Conservation (phyloP, 2,888 invertebrate genomes). For the Ctenicera cuprea region DNA sequence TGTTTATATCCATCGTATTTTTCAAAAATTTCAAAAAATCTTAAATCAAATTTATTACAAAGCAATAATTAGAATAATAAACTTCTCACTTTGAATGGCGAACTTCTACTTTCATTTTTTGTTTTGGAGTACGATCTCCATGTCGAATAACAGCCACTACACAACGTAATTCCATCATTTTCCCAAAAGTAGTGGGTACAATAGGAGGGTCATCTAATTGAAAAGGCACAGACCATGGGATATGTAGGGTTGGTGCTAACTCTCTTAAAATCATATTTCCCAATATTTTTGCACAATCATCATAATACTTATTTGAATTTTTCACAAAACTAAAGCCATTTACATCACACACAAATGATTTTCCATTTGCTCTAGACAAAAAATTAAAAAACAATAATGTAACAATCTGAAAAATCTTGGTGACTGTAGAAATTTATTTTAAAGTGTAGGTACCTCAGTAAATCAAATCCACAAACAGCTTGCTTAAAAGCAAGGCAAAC, state of each 20-base stretch:
- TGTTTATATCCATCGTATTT: conserved; percentile 97
- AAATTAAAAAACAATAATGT: conserved; percentile 30
- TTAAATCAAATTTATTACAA: conserved; percentile 68
- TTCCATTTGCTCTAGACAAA: conserved; percentile 91
- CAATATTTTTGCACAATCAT: conserved; percentile 98
- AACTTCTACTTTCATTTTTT: conserved; percentile 99
- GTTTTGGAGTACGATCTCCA: conserved; percentile 99
- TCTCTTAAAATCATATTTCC: conserved; percentile 98
- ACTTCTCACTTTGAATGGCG: conserved; percentile 89
- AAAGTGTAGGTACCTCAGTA: conserved; percentile 81
- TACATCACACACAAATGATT: conserved; percentile 99
- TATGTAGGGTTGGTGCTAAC: conserved; percentile 95
- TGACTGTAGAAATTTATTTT: not conserved
- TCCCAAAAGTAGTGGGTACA: conserved; percentile 98
- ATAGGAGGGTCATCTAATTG: conserved; percentile 99
- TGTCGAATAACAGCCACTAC: conserved; percentile 98
- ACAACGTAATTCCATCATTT: conserved; percentile 95
- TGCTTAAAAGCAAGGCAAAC: conserved; percentile 98
- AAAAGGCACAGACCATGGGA: conserved; percentile 98
- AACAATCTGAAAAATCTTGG: not conserved
- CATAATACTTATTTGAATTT: conserved; percentile 99
- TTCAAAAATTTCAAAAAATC: conserved; percentile 98
- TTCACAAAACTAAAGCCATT: conserved; percentile 99
- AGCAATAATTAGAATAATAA: conserved; percentile 4
- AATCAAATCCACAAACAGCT: conserved; percentile 99